A percentile compares a stretch with the other conserved stretches of the same genome.
Evolutionary conservation across 2,797 vertebrate genomes (phyloP).

Genomic region (Strix occidentalis): DNA sequence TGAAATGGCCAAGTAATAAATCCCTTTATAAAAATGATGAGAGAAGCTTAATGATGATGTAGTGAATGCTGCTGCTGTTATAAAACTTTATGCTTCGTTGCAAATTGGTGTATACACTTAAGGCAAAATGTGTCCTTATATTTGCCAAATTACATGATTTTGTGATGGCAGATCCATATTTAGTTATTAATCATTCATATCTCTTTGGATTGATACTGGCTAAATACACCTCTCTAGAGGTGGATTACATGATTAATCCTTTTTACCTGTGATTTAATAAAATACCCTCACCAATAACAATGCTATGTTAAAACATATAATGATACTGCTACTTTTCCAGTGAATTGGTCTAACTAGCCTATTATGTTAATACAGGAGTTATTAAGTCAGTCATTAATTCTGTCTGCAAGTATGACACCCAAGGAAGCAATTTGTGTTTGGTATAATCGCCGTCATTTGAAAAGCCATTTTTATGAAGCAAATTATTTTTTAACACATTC

Average conservation of each 20-base stretch:
- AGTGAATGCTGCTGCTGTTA: neutral
- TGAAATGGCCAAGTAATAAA: neutral
- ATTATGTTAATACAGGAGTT: conserved; percentile 39
- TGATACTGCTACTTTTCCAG: conserved; percentile 14
- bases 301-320: conserved; percentile 9
- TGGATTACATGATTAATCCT: neutral
- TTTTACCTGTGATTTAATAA: conserved; percentile 14
- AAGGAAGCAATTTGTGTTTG: conserved; percentile 42
- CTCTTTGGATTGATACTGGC: neutral
- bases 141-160: neutral
- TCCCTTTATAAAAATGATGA: neutral
- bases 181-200: neutral
- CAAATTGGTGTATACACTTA: neutral
- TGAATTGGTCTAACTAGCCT: conserved; percentile 44
- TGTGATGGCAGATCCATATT: neutral
- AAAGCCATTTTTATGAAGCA: conserved; percentile 27
- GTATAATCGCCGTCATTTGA: conserved; percentile 25
- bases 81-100: neutral
- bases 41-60: neutral
- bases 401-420: conserved; percentile 31
- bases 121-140: neutral
- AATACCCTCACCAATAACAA: neutral
- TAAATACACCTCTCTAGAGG: neutral
- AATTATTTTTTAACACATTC: conserved; percentile 20
- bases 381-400: conserved; percentile 56